Evolutionary conservation across 2,888 invertebrate species (phyloP).

Genomic region (Pediacus dermestoides): DNA sequence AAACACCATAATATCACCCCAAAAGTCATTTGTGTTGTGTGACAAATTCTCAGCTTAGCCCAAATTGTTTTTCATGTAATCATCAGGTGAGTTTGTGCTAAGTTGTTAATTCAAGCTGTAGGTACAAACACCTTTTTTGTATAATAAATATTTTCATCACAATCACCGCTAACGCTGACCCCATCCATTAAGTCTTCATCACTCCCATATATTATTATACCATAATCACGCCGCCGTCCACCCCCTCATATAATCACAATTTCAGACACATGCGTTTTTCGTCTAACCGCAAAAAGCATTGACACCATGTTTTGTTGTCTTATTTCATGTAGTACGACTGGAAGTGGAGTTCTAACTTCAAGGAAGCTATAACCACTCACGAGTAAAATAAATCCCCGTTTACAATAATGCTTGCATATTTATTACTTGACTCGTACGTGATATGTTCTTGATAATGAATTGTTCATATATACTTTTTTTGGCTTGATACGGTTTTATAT

Average conservation of each 20-base stretch:
- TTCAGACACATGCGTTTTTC: slow-evolving; percentile 11
- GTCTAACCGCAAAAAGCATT: slow-evolving; percentile 26
- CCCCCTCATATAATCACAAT: slow-evolving; percentile 1
- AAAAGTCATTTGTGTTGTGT: too few relatives aligned
- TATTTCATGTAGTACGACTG: slow-evolving; percentile 74
- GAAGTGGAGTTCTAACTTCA: slow-evolving; percentile 96
- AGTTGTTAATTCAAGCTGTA: too few relatives aligned
- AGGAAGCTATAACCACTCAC: slow-evolving; percentile 88
- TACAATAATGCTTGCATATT: slow-evolving; percentile 49
- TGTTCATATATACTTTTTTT: slow-evolving; percentile 38
- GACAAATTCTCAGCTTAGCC: too few relatives aligned
- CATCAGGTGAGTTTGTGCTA: too few relatives aligned
- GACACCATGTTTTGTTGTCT: slow-evolving; percentile 46
- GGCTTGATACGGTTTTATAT: slow-evolving; percentile 43
- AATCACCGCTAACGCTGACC: too few relatives aligned
- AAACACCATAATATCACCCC: too few relatives aligned
- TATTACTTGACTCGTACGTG: slow-evolving; percentile 46
- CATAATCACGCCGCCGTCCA: too few relatives aligned
- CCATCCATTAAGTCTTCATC: too few relatives aligned
- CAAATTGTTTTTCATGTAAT: too few relatives aligned
- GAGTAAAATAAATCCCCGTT: slow-evolving; percentile 67
- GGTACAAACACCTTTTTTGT: too few relatives aligned
- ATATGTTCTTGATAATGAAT: slow-evolving; percentile 53
- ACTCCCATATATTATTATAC: too few relatives aligned
- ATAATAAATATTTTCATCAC: too few relatives aligned